Evolutionary conservation across 2,888 invertebrate species (phyloP).

Genomic region (Kryphioiulus occultus): DNA sequence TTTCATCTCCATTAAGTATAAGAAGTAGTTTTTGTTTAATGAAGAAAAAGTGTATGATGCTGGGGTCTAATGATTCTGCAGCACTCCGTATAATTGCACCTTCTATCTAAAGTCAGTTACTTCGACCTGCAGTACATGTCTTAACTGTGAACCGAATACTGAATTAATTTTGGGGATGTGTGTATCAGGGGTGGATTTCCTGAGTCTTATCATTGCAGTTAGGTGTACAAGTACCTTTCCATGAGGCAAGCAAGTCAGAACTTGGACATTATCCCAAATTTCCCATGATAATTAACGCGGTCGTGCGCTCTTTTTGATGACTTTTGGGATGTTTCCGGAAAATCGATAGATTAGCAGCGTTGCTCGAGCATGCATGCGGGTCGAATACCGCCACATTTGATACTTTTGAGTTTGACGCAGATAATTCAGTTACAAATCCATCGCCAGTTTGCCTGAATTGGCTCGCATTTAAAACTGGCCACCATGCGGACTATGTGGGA

Average conservation of each 20-base stretch:
- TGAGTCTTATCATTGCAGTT: too few species aligned
- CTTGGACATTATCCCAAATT: neutral
- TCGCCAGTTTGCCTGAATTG: neutral
- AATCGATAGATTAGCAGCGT: constrained; percentile 33
- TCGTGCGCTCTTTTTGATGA: neutral
- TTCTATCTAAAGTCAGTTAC: too few species aligned
- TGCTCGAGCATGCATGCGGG: neutral
- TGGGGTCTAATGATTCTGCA: too few species aligned
- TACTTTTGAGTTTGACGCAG: constrained; percentile 3
- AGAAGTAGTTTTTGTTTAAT: too few species aligned
- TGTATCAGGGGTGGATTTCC: too few species aligned
- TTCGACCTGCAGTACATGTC: too few species aligned
- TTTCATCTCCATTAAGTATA: too few species aligned
- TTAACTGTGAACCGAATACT: too few species aligned
- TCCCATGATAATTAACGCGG: neutral
- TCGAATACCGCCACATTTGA: constrained; percentile 7
- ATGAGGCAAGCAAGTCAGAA: neutral
- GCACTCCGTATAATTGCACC: too few species aligned
- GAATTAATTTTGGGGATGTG: too few species aligned
- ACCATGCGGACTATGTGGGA: neutral
- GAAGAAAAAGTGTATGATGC: too few species aligned
- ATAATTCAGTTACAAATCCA: constrained; percentile 20
- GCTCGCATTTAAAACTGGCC: neutral
- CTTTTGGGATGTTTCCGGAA: neutral
- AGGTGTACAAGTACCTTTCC: too few species aligned